phyloP scores from a whole-genome alignment of 2,888 invertebrate genomes.

The Xylota segnis region DNA sequence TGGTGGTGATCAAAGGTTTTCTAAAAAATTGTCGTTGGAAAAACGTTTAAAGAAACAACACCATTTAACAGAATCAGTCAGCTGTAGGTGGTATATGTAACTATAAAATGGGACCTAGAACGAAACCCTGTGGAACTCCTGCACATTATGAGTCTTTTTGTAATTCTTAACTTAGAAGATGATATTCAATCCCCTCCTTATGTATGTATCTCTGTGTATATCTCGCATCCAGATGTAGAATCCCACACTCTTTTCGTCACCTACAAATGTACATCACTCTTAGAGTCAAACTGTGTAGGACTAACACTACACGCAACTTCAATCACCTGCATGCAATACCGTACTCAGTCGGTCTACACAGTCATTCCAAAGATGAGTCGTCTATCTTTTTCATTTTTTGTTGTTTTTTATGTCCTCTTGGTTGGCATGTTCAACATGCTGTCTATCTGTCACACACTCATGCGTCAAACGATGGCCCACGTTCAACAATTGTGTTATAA shows the following conservation, averaged over 20 bases:
- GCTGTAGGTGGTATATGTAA: too few species aligned
- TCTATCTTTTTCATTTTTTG: not conserved
- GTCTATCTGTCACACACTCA: conserved; percentile 36
- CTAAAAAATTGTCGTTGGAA: too few species aligned
- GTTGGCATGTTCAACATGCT: conserved; percentile 29
- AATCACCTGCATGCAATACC: conserved; percentile 33
- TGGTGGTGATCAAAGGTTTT: not conserved
- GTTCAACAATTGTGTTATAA: conserved; percentile 61
- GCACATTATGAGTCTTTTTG: too few species aligned
- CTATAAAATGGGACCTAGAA: too few species aligned
- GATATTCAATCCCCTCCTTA: too few species aligned
- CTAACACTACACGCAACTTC: conserved; percentile 35
- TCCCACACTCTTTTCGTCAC: conserved; percentile 5
- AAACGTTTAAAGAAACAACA: too few species aligned
- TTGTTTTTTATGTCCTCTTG: conserved; percentile 34
- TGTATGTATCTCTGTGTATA: not conserved
- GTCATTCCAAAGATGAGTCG: not conserved
- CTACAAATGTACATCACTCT: not conserved
- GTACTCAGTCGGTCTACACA: not conserved
- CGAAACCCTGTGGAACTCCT: too few species aligned
- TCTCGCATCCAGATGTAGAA: not conserved
- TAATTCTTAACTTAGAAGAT: too few species aligned
- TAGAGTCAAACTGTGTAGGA: conserved; percentile 28
- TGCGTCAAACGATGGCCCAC: conserved; percentile 47
- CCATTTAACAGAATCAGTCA: too few species aligned